A percentile compares a stretch with the other conserved stretches of the same genome.
Evolutionary conservation across 2,797 vertebrate genomes (phyloP).

Genomic region (Podarcis lilfordi): DNA sequence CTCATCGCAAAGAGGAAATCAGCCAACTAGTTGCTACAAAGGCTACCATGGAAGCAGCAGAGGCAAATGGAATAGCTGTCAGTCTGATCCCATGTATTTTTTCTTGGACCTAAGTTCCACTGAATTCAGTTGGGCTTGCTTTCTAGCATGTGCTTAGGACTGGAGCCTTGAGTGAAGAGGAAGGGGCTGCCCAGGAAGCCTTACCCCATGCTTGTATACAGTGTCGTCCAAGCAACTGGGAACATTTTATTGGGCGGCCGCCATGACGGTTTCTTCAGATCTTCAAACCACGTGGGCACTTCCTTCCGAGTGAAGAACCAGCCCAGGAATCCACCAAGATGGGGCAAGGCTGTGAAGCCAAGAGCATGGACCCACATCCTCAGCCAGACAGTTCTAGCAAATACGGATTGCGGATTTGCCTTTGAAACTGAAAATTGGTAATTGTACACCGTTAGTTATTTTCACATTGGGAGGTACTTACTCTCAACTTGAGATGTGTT

Average conservation of each 20-base stretch:
- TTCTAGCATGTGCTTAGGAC: neutral
- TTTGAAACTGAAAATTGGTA: slow-evolving; percentile 24
- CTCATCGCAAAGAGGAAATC: neutral
- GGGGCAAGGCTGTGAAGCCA: slow-evolving; percentile 74
- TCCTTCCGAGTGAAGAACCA: slow-evolving; percentile 64
- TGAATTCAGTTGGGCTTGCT: neutral
- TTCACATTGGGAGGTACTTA: neutral
- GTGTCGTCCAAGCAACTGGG: slow-evolving; percentile 68
- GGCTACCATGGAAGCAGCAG: neutral
- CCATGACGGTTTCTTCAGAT: slow-evolving; percentile 73
- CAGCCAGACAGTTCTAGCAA: neutral
- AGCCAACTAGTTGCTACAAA: neutral
- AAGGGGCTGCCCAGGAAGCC: neutral
- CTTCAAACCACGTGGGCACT: slow-evolving; percentile 69
- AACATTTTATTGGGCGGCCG: slow-evolving; percentile 69
- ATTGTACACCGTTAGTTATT: neutral
- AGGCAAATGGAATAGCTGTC: neutral
- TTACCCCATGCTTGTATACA: slow-evolving; percentile 78
- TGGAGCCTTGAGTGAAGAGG: neutral
- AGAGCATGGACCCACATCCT: slow-evolving; percentile 71
- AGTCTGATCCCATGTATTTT: neutral
- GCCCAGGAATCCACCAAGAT: slow-evolving; percentile 73
- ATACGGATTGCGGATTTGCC: neutral
- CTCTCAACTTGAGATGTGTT: neutral
- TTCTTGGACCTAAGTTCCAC: neutral